Conservation (phyloP, 2,888 invertebrate genomes). For the Gerris lacustris region DNA sequence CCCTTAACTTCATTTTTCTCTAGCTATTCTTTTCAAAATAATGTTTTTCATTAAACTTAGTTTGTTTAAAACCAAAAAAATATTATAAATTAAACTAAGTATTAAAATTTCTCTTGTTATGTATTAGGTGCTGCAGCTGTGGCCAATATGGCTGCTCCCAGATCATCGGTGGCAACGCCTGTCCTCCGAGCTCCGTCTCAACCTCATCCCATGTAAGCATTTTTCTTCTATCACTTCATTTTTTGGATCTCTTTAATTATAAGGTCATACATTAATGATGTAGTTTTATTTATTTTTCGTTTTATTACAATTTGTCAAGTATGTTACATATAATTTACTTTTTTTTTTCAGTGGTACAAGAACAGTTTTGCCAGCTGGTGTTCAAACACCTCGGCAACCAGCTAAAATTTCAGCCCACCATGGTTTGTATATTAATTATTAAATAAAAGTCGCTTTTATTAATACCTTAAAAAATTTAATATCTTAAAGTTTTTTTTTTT, state of each 20-base stretch:
- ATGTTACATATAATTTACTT: too few species aligned
- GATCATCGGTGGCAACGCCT: constrained; percentile 47
- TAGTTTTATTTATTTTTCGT: too few species aligned
- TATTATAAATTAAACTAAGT: too few species aligned
- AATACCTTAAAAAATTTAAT: too few species aligned
- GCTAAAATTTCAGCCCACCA: constrained; percentile 13
- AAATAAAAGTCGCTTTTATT: constrained; percentile 10
- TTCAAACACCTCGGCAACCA: constrained; percentile 9
- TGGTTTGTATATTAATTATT: constrained; percentile 6
- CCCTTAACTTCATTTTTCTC: too few species aligned
- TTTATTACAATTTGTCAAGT: too few species aligned
- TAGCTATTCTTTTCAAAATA: too few species aligned
- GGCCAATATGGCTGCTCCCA: constrained; percentile 58
- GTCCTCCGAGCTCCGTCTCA: constrained; percentile 33
- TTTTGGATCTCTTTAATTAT: too few species aligned
- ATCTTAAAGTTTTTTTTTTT: too few species aligned
- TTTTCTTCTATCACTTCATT: not conserved
- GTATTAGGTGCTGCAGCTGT: constrained; percentile 54
- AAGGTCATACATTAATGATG: too few species aligned
- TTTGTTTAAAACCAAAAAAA: too few species aligned
- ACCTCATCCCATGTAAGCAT: constrained; percentile 22
- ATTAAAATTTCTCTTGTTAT: not conserved
- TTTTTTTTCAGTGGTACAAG: constrained; percentile 5
- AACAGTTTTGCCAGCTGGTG: not conserved
- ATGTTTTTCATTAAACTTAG: too few species aligned